Evolutionary conservation across 2,113 vertebrate species (phyloP), one percentile per base, ranked within the genome.

Genomic region (Xiphias gladius): DNA sequence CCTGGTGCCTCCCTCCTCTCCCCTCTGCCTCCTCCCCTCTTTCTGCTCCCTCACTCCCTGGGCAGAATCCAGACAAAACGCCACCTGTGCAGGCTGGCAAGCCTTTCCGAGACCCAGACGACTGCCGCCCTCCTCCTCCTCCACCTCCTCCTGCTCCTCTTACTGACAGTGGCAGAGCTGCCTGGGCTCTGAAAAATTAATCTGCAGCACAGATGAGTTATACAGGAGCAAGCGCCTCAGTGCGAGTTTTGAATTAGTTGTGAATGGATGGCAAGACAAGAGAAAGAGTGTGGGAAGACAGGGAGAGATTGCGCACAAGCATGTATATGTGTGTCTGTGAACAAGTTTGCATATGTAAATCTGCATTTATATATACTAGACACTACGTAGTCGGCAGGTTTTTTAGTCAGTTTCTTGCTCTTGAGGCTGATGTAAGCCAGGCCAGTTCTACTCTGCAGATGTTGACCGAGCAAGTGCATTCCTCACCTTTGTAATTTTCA

Each of bases 21-120:
- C 61, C 26, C 73, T 5, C 64, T 57, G 35, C 54, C 32, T 66
- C 37, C 39, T n/a, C 52, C 79, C 55, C 26, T 63, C 63, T 78
- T 75, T 67, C 54, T 82, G 65, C 66, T 84, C 71, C 68, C 75
- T 65, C 30, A 26, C 41, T 80, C 82, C 55, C 82, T 92, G 88
- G 86, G 85, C 14, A 80, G 80, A 78, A 58, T 90, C 91, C 89
- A 89, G 85, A 91, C 90, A 90, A 92, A 94, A 84, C 66, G 72
- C 90, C 90, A 93, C 91, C 87, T 92, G 90, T 86, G 86, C 85
- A 48, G 72, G 73, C 86, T 89, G 85, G 86, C 86, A 91, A 83
- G 83, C 66, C 54, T 85, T 69, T 67, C 71, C 5, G 2, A 79
- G 62, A 85, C 84, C 79, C 86, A 86, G 82, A 92, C 72, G 67